Evolutionary conservation across 2,797 vertebrate genomes (phyloP).

Genomic region (Semaprochilodus insignis): DNA sequence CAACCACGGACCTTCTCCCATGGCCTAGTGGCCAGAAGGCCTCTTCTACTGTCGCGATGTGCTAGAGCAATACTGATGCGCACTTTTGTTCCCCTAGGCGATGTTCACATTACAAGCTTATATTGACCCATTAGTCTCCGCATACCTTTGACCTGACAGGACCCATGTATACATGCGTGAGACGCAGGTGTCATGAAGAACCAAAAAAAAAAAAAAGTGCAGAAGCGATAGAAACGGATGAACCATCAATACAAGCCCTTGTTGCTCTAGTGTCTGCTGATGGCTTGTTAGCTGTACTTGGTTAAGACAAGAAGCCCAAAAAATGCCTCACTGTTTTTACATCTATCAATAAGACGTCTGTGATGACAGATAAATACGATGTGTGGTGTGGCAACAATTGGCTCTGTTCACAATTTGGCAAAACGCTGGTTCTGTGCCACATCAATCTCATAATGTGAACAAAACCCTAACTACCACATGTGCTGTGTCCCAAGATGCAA

Average conservation of each 20-base stretch:
- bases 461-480: neutral
- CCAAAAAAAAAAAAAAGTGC: too few species aligned
- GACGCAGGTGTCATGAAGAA: too few species aligned
- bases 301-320: neutral
- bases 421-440: neutral
- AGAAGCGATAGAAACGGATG: too few species aligned
- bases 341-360: neutral
- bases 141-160: neutral
- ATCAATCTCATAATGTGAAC: neutral
- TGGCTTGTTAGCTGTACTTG: neutral
- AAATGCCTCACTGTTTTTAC: too few species aligned
- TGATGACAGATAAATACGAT: neutral
- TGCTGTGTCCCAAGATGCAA: neutral
- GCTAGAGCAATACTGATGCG: neutral
- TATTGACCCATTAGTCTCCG: neutral
- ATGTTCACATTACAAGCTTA: neutral
- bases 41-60: neutral
- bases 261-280: neutral
- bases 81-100: too few species aligned
- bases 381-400: too few species aligned
- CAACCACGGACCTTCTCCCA: slow-evolving; percentile 3
- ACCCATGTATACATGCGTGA: too few species aligned
- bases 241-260: too few species aligned
- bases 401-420: neutral
- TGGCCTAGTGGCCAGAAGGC: neutral